Conservation (phyloP, 2,797 vertebrate species). For the Melanotaenia pygmaea region DNA sequence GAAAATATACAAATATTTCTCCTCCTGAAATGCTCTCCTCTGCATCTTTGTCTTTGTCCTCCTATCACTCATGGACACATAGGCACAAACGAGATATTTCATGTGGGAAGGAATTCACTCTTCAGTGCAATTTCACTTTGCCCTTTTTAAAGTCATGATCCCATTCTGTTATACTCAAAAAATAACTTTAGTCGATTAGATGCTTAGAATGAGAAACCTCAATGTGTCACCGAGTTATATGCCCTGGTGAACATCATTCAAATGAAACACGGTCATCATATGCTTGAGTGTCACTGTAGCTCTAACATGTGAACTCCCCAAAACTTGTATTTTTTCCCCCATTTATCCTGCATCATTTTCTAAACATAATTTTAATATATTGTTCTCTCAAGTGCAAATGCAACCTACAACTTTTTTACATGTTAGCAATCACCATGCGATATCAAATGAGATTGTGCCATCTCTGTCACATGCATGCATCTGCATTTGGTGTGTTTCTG, state of each 20-base stretch:
- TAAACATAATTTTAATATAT: neutral
- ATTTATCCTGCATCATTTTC: slow-evolving; percentile 18
- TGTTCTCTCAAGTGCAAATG: neutral
- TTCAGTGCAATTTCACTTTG: slow-evolving; percentile 62
- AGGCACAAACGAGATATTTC: slow-evolving; percentile 38
- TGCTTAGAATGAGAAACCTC: slow-evolving; percentile 81
- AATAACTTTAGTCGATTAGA: slow-evolving; percentile 78
- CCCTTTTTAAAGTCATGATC: slow-evolving; percentile 70
- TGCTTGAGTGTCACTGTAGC: slow-evolving; percentile 64
- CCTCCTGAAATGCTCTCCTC: slow-evolving; percentile 33
- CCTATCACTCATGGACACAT: slow-evolving; percentile 11
- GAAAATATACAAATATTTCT: slow-evolving; percentile 51
- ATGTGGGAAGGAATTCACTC: slow-evolving; percentile 40
- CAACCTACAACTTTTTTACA: slow-evolving; percentile 4
- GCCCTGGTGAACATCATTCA: slow-evolving; percentile 81
- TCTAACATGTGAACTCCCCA: slow-evolving; percentile 39
- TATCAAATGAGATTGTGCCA: slow-evolving; percentile 18
- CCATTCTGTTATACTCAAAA: slow-evolving; percentile 76
- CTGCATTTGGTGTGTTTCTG: slow-evolving; percentile 20
- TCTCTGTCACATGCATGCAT: slow-evolving; percentile 15
- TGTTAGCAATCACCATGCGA: slow-evolving; percentile 30
- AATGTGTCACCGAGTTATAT: slow-evolving; percentile 81
- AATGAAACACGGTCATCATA: slow-evolving; percentile 75
- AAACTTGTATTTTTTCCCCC: slow-evolving; percentile 37
- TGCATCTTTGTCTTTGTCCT: slow-evolving; percentile 11